A percentile compares a stretch with the other conserved stretches of the same genome.
Conservation (phyloP, 2,797 vertebrate genomes). For the Danio kyathit region DNA sequence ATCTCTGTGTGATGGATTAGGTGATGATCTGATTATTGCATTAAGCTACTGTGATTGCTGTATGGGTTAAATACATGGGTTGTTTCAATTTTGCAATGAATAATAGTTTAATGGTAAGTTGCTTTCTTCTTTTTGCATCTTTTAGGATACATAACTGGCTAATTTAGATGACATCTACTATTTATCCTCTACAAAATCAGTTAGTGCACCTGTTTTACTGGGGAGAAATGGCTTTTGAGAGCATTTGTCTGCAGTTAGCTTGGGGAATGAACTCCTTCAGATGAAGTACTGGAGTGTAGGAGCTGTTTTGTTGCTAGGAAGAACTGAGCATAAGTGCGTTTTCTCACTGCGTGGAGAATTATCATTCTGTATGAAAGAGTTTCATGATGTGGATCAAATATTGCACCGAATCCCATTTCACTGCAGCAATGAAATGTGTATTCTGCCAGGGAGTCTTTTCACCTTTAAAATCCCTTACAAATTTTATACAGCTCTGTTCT, state of each 20-base stretch:
- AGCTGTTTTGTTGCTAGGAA: constrained; percentile 35
- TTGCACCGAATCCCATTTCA: neutral
- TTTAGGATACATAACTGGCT: neutral
- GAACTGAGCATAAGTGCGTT: neutral
- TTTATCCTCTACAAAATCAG: constrained; percentile 11
- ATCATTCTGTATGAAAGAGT: neutral
- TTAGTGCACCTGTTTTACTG: constrained; percentile 36
- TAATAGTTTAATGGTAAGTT: neutral
- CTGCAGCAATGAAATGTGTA: neutral
- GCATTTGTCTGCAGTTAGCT: constrained; percentile 60
- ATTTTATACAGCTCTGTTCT: neutral
- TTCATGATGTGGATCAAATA: neutral
- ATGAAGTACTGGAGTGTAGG: constrained; percentile 31
- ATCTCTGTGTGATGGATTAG: neutral
- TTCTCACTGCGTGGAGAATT: constrained; percentile 1
- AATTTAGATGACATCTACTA: constrained; percentile 10
- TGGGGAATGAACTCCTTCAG: constrained; percentile 46
- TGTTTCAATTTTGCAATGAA: neutral
- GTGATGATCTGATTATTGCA: neutral
- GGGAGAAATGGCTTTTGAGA: constrained; percentile 4
- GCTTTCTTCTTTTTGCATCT: neutral
- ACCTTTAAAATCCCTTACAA: neutral
- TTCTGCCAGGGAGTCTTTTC: neutral
- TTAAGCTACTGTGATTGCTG: neutral
- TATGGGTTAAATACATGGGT: neutral